A percentile compares a stretch with the other conserved stretches of the same genome.
Conservation (phyloP, 2,888 invertebrate species). For the Candidula unifasciata region DNA sequence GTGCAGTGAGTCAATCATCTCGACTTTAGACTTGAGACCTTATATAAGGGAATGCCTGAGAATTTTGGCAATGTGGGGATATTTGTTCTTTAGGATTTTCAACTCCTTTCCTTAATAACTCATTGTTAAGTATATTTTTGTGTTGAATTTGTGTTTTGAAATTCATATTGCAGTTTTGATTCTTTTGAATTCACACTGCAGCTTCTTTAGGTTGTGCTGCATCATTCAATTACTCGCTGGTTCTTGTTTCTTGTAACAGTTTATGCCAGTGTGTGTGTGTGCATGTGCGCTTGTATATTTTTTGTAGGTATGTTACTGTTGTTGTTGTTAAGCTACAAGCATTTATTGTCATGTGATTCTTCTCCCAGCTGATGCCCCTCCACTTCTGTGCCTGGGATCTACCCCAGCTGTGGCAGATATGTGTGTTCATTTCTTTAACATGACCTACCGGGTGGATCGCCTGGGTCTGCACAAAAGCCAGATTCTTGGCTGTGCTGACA, state of each 20-base stretch:
- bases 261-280: background rate
- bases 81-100: too few relatives aligned
- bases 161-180: background rate
- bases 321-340: background rate
- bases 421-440: conserved; percentile 69
- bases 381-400: conserved; percentile 69
- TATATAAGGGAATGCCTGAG: too few relatives aligned
- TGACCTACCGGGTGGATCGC: conserved; percentile 67
- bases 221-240: too few relatives aligned
- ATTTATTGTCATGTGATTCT: conserved; percentile 11
- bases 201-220: background rate
- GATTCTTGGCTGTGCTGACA: conserved; percentile 68
- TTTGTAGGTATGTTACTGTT: too few relatives aligned
- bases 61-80: too few relatives aligned
- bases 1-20: too few relatives aligned
- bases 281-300: too few relatives aligned
- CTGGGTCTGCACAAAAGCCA: conserved; percentile 69
- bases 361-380: conserved; percentile 70
- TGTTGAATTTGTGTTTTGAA: too few relatives aligned
- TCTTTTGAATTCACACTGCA: too few relatives aligned
- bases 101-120: too few relatives aligned
- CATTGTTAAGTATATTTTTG: too few relatives aligned
- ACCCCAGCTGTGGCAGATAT: conserved; percentile 66
- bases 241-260: background rate
- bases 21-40: too few relatives aligned